A percentile compares a stretch with the other conserved stretches of the same genome.
Conservation (phyloP, 2,888 invertebrate genomes). For the Diogma glabrata region DNA sequence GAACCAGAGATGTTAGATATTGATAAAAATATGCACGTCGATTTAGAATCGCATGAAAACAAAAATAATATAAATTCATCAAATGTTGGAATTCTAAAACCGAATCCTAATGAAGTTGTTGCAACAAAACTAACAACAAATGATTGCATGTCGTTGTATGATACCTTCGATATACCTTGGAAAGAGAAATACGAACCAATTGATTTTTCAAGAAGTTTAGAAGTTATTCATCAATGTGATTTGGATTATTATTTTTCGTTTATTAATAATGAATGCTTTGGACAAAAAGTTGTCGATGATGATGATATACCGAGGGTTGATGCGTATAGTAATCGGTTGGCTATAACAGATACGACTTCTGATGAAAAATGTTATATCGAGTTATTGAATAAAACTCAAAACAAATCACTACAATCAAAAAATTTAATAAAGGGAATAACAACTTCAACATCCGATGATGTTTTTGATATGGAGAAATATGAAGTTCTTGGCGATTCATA, state of each 20-base stretch:
- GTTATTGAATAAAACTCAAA: background rate
- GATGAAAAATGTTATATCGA: constrained; percentile 10
- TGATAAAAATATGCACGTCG: background rate
- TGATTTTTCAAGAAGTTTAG: constrained; percentile 50
- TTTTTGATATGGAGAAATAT: constrained; percentile 64
- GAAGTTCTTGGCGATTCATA: constrained; percentile 81
- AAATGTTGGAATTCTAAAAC: background rate
- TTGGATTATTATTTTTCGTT: constrained; percentile 59
- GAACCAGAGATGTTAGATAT: constrained; percentile 20
- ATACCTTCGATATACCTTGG: constrained; percentile 23
- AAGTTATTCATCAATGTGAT: constrained; percentile 49
- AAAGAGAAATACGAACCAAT: constrained; percentile 45
- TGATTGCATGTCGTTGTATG: constrained; percentile 1
- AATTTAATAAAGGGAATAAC: constrained; percentile 49
- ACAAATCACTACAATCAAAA: constrained; percentile 28
- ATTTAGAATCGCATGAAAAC: no score
- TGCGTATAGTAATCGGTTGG: constrained; percentile 11
- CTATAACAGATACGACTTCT: constrained; percentile 11
- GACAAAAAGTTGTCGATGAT: no score
- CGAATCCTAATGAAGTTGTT: constrained; percentile 3
- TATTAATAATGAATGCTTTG: constrained; percentile 30
- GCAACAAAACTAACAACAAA: background rate
- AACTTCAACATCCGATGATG: constrained; percentile 53
- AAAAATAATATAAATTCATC: background rate
- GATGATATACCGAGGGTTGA: constrained; percentile 22